Evolutionary conservation across 2,888 invertebrate genomes (phyloP).

Genomic region (Drosophila incognita): DNA sequence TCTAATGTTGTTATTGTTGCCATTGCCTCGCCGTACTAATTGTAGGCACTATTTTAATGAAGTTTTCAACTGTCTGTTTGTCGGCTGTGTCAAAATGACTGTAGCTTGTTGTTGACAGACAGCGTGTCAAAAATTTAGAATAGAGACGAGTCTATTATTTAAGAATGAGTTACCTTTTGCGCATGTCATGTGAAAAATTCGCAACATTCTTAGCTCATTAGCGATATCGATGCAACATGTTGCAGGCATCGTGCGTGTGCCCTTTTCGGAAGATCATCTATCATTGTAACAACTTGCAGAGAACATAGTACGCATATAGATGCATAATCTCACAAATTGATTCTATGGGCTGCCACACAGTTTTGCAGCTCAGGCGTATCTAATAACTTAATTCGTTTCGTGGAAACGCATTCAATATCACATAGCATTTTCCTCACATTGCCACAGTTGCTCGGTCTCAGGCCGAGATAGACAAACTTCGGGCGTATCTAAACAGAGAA

Average conservation of each 20-base stretch:
- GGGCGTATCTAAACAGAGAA: conserved; percentile 73
- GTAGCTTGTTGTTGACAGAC: conserved; percentile 48
- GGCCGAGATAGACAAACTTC: conserved; percentile 49
- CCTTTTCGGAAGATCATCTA: conserved; percentile 28
- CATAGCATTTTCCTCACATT: conserved; percentile 37
- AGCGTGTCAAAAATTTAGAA: neutral
- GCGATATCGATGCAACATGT: conserved; percentile 34
- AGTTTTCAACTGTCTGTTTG: conserved; percentile 63
- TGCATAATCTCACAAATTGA: conserved; percentile 57
- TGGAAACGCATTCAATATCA: conserved; percentile 60
- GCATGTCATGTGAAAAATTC: neutral
- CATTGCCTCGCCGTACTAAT: conserved; percentile 47
- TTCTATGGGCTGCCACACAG: conserved; percentile 51
- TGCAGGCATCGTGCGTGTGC: neutral
- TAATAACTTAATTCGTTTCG: conserved; percentile 79
- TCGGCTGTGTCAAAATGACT: conserved; percentile 45
- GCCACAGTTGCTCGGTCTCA: conserved; percentile 9
- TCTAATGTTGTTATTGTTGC: conserved; percentile 16
- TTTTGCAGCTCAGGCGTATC: conserved; percentile 63
- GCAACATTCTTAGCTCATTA: neutral
- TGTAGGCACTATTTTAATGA: conserved; percentile 68
- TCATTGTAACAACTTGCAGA: conserved; percentile 34
- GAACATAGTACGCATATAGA: conserved; percentile 17
- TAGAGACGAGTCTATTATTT: neutral
- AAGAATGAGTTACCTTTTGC: neutral